Evolutionary conservation across 2,888 invertebrate species (phyloP), one percentile per base, ranked within the genome.

Genomic region (Allophyes oxyacanthae): DNA sequence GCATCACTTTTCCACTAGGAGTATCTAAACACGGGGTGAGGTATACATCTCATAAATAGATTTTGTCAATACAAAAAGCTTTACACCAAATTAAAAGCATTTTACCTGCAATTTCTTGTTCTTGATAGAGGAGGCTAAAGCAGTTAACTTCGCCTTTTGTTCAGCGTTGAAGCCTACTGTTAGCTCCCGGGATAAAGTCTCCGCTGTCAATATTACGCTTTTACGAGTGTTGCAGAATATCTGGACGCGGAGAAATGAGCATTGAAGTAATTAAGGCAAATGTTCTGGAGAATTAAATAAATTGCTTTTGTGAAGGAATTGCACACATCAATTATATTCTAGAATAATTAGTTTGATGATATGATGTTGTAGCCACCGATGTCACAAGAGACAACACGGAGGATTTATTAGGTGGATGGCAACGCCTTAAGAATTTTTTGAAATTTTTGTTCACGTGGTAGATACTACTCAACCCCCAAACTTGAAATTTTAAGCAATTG

Each of bases 221-320:
- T 97, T 97, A 45, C 97, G 90, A 0, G 97, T 97, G 70, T 96
- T 96, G 84, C 97, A 97, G 83, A 97, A 97, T 88, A 96, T 95
- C 96, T 96, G 66, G 15, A 72, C 63, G 32, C 43, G 48, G 36
- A 32, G 38, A 43, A 57, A 53, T 50, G 46, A 30, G 30, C 38
- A 59, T 52, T 38, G 34, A 59, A 56, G 37, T 59, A 37, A 52
- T 57, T 48, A 66, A 28, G 20, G 6, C 20, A 65, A 43, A 43
- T 43, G 11, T 58, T 32, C 9, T 34, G 34, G 8, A 13, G 11
- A 49, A 40, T 43, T 40, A 65, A 28, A 30, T 42, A 43, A 52
- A 52, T 59, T 48, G 38, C 4, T 10, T 43, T 30, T 37, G 37
- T 53, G 42, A 43, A 50, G 9, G 10, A 14, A 48, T 42, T 60